Percentiles rank a stretch among this genome's conserved stretches.
These are phyloP conservation scores for Aplodontia rufa DNA, from an alignment of 2,113 vertebrate genomes.

Conservation along the genomic window DNA sequence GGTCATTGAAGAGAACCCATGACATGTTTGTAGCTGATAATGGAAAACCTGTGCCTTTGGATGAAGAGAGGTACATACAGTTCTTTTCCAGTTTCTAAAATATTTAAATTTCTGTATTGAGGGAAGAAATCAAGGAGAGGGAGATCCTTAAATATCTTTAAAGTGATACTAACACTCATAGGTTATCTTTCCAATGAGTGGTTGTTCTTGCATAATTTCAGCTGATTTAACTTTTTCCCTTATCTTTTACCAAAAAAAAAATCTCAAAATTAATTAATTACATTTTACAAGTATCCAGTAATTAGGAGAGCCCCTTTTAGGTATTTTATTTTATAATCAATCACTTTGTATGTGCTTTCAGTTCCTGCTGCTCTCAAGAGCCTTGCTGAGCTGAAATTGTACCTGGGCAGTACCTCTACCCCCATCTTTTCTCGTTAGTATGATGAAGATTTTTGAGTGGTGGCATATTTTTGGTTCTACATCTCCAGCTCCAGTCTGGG, in stretches of 20 bases:
- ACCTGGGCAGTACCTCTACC: constrained; percentile 53
- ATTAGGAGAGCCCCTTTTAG: constrained; percentile 28
- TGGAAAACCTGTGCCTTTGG: constrained; percentile 90
- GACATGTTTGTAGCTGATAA: constrained; percentile 99
- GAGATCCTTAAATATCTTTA: background rate
- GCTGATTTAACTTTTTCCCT: constrained; percentile 3
- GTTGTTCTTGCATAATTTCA: constrained; percentile 20
- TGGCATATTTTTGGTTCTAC: constrained; percentile 59
- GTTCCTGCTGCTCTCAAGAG: constrained; percentile 67
- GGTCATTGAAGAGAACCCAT: constrained; percentile 97
- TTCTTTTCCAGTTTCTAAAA: background rate
- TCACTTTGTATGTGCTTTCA: constrained; percentile 59
- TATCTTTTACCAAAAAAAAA: constrained; percentile 38
- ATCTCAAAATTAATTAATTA: constrained; percentile 18
- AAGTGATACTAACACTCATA: background rate
- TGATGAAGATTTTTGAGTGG: constrained; percentile 45
- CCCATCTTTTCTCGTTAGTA: constrained; percentile 57
- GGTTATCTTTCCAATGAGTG: background rate
- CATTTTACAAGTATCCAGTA: constrained; percentile 41
- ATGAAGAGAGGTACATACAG: constrained; percentile 91
- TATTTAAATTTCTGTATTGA: background rate
- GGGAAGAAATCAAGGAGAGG: background rate
- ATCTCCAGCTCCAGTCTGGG: constrained; percentile 43
- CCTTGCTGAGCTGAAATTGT: constrained; percentile 64
- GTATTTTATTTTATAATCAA: constrained; percentile 53